A percentile compares a stretch with the other conserved stretches of the same genome.
These are phyloP conservation scores for Pachydiplax longipennis DNA, from an alignment of 2,888 invertebrate genomes.

Conservation along the genomic window DNA sequence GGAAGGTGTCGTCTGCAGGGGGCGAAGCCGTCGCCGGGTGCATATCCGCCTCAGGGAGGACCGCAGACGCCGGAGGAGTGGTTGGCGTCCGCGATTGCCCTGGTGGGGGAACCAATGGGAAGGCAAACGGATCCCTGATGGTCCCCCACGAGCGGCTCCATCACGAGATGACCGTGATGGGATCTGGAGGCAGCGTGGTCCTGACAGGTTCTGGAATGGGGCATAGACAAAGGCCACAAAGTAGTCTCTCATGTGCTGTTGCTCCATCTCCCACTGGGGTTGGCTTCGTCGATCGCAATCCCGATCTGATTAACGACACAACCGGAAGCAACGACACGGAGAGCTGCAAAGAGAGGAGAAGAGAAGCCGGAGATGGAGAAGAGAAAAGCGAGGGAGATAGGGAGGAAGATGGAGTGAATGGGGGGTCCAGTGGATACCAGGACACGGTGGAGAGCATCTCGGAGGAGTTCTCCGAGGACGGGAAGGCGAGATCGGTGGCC, in stretches of 20 bases:
- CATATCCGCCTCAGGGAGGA: conserved; percentile 55
- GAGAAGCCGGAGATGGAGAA: conserved; percentile 47
- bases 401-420: conserved; percentile 54
- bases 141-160: conserved; percentile 53
- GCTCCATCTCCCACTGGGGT: conserved; percentile 49
- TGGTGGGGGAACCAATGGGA: conserved; percentile 56
- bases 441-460: conserved; percentile 56
- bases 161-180: conserved; percentile 62
- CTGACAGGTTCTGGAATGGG: conserved; percentile 54
- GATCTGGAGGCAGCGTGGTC: conserved; percentile 57
- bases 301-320: conserved; percentile 81
- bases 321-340: conserved; percentile 65
- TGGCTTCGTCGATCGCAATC: conserved; percentile 70
- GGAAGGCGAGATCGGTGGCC: conserved; percentile 5
- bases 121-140: conserved; percentile 59
- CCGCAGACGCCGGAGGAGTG: conserved; percentile 62
- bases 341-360: conserved; percentile 52
- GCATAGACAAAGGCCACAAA: conserved; percentile 49
- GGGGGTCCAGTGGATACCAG: conserved; percentile 55
- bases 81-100: conserved; percentile 60
- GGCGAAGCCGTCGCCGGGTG: conserved; percentile 62
- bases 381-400: conserved; percentile 7
- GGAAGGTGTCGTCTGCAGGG: conserved; percentile 66
- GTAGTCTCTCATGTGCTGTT: conserved; percentile 45
- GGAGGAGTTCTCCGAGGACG: conserved; percentile 53